These are phyloP conservation scores for Synanceia verrucosa DNA, from an alignment of 2,797 vertebrate genomes.

Conservation along the genomic window DNA sequence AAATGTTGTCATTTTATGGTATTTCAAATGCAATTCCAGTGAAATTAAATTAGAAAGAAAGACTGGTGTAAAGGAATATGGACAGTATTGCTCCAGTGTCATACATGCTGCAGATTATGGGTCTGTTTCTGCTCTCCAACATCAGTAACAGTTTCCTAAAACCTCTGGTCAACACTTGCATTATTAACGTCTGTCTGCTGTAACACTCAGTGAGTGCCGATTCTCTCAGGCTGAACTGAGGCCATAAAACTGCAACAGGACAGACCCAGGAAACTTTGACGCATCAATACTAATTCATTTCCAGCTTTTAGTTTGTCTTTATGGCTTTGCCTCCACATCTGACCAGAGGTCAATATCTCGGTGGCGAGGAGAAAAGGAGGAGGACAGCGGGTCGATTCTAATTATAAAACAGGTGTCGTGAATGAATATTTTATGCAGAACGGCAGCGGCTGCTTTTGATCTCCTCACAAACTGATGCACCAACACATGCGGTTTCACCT, in stretches of 20 bases:
- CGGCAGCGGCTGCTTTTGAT: constrained; percentile 22
- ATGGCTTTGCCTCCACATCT: constrained; percentile 24
- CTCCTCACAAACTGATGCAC: constrained; percentile 15
- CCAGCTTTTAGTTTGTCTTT: constrained; percentile 43
- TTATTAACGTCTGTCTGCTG: not conserved
- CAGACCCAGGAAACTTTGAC: constrained; percentile 19
- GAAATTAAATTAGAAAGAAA: not conserved
- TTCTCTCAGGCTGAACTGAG: not conserved
- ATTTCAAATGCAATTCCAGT: not conserved
- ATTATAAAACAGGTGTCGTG: constrained; percentile 71
- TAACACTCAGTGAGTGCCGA: not conserved
- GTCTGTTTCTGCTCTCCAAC: not conserved
- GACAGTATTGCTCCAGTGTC: not conserved
- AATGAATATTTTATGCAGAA: constrained; percentile 70
- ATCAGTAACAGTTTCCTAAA: not conserved
- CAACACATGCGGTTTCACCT: not conserved
- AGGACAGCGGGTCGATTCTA: constrained; percentile 56
- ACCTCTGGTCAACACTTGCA: not conserved
- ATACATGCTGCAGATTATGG: not conserved
- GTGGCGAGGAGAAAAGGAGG: constrained; percentile 14
- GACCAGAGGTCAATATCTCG: constrained; percentile 46
- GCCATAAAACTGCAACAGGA: constrained; percentile 12
- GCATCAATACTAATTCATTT: constrained; percentile 52
- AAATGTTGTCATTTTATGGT: not conserved
- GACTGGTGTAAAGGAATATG: not conserved